phyloP scores from a whole-genome alignment of 2,797 vertebrate genomes.

The Masticophis lateralis region DNA sequence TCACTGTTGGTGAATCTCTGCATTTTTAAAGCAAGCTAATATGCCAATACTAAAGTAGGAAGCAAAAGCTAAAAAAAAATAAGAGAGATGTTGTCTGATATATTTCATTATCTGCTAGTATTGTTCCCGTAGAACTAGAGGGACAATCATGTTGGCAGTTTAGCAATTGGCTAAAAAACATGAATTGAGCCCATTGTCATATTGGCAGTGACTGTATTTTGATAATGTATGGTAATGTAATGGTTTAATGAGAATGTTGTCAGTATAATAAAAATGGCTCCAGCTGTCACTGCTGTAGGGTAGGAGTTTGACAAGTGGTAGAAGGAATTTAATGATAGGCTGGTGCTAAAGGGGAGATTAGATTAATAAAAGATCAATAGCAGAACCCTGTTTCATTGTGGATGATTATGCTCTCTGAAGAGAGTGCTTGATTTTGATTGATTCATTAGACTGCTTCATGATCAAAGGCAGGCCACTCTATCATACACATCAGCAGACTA shows the following conservation, averaged over 20 bases:
- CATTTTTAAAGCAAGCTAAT: constrained; percentile 28
- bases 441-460: constrained; percentile 40
- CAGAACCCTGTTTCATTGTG: constrained; percentile 37
- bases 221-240: constrained; percentile 39
- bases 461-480: constrained; percentile 25
- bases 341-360: constrained; percentile 50
- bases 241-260: constrained; percentile 43
- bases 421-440: constrained; percentile 48
- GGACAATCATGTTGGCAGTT: neutral
- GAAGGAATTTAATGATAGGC: constrained; percentile 42
- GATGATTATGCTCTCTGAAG: constrained; percentile 47
- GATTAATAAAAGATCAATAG: constrained; percentile 63
- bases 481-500: neutral
- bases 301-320: constrained; percentile 13
- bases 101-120: neutral
- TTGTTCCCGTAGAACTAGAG: constrained; percentile 22
- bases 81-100: constrained; percentile 19
- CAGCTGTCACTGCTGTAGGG: constrained; percentile 38
- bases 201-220: constrained; percentile 39
- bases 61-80: neutral
- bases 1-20: neutral
- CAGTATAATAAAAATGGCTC: constrained; percentile 30
- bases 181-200: neutral
- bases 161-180: constrained; percentile 10
- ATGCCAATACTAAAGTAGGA: constrained; percentile 3